Conservation (phyloP, 2,797 vertebrate species). For the Enteromius anoplus region DNA sequence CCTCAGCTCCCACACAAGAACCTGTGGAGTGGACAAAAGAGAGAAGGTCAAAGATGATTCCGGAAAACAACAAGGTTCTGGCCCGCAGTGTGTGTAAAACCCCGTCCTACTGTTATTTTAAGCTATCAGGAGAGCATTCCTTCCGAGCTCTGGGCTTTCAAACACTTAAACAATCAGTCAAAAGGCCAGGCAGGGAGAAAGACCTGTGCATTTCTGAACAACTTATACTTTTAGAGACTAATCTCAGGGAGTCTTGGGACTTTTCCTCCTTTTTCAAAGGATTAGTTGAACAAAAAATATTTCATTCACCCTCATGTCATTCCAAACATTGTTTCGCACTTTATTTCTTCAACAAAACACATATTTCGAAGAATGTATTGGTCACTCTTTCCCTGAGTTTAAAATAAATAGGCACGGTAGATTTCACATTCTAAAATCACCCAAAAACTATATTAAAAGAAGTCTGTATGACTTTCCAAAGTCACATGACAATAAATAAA, state of each 20-base stretch:
- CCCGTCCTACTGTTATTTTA: constrained; percentile 48
- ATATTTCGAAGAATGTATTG: neutral
- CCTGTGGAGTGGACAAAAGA: constrained; percentile 60
- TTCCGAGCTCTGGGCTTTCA: constrained; percentile 20
- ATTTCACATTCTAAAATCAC: neutral
- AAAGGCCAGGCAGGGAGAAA: constrained; percentile 10
- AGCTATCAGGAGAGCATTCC: constrained; percentile 49
- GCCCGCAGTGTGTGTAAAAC: constrained; percentile 7
- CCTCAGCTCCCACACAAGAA: constrained; percentile 54
- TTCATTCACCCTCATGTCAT: neutral
- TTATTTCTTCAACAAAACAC: neutral
- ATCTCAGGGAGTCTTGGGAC: neutral
- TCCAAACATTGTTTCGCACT: neutral
- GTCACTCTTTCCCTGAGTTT: neutral
- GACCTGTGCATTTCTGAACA: neutral
- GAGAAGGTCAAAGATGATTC: constrained; percentile 56
- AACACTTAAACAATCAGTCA: constrained; percentile 43
- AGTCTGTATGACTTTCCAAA: neutral
- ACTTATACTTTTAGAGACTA: neutral
- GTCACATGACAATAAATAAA: neutral
- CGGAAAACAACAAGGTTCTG: constrained; percentile 57
- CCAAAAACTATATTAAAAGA: neutral
- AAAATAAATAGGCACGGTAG: neutral
- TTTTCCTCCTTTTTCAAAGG: neutral
- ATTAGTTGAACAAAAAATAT: neutral